A percentile compares a stretch with the other conserved stretches of the same genome.
Conservation (phyloP, 2,888 invertebrate genomes). For the Limenitis camilla region DNA sequence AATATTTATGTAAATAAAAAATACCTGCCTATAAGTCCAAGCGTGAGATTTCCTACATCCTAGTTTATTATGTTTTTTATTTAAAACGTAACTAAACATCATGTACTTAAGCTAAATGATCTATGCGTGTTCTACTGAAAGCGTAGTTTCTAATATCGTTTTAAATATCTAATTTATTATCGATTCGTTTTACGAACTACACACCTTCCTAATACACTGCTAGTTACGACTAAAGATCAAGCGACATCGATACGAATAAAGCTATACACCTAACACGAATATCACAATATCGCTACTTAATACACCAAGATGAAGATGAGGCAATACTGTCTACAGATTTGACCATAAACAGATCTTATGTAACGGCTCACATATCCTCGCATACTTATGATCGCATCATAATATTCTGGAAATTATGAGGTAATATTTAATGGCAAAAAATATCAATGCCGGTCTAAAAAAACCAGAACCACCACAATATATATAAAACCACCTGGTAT, state of each 20-base stretch:
- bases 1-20: conserved; percentile 12
- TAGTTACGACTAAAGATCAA: conserved; percentile 22
- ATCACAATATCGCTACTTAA: conserved; percentile 64
- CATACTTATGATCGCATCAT: conserved; percentile 23
- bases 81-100: conserved; percentile 12
- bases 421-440: conserved; percentile 21
- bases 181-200: conserved; percentile 22
- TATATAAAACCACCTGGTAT: conserved; percentile 11
- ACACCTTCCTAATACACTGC: background rate
- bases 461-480: conserved; percentile 13
- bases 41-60: conserved; percentile 26
- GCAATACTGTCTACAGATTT: conserved; percentile 41
- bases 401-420: conserved; percentile 22
- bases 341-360: conserved; percentile 32
- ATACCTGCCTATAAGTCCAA: conserved; percentile 11
- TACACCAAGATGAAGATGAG: conserved; percentile 45
- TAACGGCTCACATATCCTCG: conserved; percentile 27
- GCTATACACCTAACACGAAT: conserved; percentile 53
- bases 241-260: conserved; percentile 35
- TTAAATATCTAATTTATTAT: conserved; percentile 19
- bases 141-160: conserved; percentile 32
- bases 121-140: conserved; percentile 47
- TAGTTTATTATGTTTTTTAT: conserved; percentile 36
- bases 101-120: conserved; percentile 44
- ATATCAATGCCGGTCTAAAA: conserved; percentile 18